These are phyloP conservation scores for Eumaeus atala DNA, from an alignment of 1,140 invertebrate genomes.

Conservation along the genomic window DNA sequence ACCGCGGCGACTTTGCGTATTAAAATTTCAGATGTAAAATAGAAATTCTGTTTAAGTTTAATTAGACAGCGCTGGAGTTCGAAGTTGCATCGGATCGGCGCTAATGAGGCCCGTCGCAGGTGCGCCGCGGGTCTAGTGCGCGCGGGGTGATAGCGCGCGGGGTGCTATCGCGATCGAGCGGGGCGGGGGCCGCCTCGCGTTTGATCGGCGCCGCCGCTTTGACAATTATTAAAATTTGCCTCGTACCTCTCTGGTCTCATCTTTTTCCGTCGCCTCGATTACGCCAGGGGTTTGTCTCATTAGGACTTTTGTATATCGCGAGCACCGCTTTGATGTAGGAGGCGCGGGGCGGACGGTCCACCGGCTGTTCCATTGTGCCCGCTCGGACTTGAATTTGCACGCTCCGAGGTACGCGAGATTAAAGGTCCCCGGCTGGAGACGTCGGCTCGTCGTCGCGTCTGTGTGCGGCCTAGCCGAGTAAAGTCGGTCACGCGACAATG, in stretches of 20 bases:
- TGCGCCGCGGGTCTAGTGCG: constrained; percentile 51
- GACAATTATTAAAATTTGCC: constrained; percentile 74
- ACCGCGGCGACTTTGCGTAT: constrained; percentile 62
- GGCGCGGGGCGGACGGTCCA: constrained; percentile 52
- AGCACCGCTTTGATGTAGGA: constrained; percentile 60
- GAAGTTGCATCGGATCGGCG: constrained; percentile 66
- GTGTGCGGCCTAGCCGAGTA: not conserved
- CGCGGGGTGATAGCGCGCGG: constrained; percentile 18
- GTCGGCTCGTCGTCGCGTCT: constrained; percentile 20
- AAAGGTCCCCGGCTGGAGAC: constrained; percentile 33
- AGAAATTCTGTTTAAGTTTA: constrained; percentile 70
- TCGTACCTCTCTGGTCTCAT: constrained; percentile 70
- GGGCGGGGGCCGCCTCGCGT: constrained; percentile 37
- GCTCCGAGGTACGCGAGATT: constrained; percentile 61
- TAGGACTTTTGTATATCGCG: constrained; percentile 71
- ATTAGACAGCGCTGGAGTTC: constrained; percentile 64
- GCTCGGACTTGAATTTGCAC: constrained; percentile 61
- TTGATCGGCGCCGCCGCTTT: constrained; percentile 72
- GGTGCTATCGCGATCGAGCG: constrained; percentile 13
- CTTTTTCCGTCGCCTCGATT: constrained; percentile 73
- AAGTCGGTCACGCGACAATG: not conserved
- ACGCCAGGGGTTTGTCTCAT: constrained; percentile 72
- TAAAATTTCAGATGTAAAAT: constrained; percentile 68
- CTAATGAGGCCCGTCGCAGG: constrained; percentile 64
- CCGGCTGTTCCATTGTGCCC: constrained; percentile 70